Percentiles rank a stretch among this genome's conserved stretches.
Evolutionary conservation across 1,140 invertebrate species (phyloP).

Genomic region (Thalassaphorura encarpata): DNA sequence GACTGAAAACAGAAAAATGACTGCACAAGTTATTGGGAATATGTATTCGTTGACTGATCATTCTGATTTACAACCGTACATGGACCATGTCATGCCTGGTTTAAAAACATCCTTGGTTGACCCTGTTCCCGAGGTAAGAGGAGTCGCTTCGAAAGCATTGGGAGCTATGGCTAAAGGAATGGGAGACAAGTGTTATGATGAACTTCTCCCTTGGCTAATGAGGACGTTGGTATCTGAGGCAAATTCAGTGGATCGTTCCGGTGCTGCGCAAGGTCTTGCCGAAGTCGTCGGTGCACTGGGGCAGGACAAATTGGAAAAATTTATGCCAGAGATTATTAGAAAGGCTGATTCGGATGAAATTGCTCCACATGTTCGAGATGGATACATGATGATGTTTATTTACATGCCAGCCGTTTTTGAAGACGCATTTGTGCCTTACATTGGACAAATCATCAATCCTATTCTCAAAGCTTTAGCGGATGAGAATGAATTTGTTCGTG

Average conservation of each 20-base stretch:
- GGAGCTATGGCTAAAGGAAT: slow-evolving; percentile 96
- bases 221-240: slow-evolving; percentile 91
- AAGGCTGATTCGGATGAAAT: slow-evolving; percentile 91
- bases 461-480: slow-evolving; percentile 96
- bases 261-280: slow-evolving; percentile 92
- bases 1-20: slow-evolving; percentile 97
- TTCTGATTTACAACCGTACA: slow-evolving; percentile 93
- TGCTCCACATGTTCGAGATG: slow-evolving; percentile 95
- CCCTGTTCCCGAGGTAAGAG: slow-evolving; percentile 91
- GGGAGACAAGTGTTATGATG: slow-evolving; percentile 90
- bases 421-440: slow-evolving; percentile 75
- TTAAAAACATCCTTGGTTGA: slow-evolving; percentile 92
- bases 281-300: slow-evolving; percentile 94
- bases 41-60: slow-evolving; percentile 99
- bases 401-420: slow-evolving; percentile 97
- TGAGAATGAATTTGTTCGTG: slow-evolving; percentile 97
- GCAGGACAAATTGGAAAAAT: slow-evolving; percentile 83
- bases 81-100: slow-evolving; percentile 93
- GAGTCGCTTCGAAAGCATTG: slow-evolving; percentile 83
- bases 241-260: slow-evolving; percentile 90
- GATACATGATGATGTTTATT: slow-evolving; percentile 99
- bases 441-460: slow-evolving; percentile 94
- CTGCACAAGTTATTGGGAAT: slow-evolving; percentile 97
- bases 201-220: slow-evolving; percentile 96
- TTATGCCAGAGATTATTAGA: slow-evolving; percentile 97